phyloP scores from a whole-genome alignment of 2,888 invertebrate species.

The Julus scandinavius region DNA sequence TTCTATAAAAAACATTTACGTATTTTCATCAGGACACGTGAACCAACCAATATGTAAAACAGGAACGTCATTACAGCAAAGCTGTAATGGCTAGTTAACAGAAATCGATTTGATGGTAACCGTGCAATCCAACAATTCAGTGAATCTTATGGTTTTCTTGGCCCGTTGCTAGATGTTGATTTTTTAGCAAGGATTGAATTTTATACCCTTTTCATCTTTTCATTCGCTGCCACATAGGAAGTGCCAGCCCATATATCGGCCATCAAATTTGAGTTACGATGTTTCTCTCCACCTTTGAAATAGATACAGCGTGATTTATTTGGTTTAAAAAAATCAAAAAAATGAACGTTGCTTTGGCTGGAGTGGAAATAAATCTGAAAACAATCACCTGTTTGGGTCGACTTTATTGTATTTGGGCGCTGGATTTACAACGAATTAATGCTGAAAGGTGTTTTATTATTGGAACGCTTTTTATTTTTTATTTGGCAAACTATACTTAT shows the following conservation, averaged over 20 bases:
- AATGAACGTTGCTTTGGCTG: not conserved
- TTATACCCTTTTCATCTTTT: constrained; percentile 34
- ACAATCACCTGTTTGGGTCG: constrained; percentile 34
- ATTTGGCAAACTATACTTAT: not conserved
- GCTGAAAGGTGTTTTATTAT: constrained; percentile 39
- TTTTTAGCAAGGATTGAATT: not conserved
- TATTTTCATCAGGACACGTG: no score
- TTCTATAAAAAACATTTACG: no score
- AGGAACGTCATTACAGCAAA: no score
- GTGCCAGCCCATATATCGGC: constrained; percentile 4
- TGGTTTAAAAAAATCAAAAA: constrained; percentile 39
- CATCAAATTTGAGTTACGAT: constrained; percentile 12
- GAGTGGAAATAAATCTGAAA: constrained; percentile 5
- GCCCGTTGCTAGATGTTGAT: not conserved
- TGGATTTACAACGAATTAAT: constrained; percentile 39
- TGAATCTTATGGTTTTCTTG: no score
- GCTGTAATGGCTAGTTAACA: no score
- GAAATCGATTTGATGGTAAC: no score
- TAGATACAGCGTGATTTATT: constrained; percentile 32
- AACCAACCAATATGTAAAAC: no score
- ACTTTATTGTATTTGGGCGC: constrained; percentile 29
- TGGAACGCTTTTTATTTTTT: not conserved
- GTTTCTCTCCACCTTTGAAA: constrained; percentile 22
- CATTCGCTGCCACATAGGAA: not conserved
- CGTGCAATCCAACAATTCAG: no score